Evolutionary conservation across 2,113 vertebrate genomes (phyloP).

Genomic region (Pelmatolapia mariae): DNA sequence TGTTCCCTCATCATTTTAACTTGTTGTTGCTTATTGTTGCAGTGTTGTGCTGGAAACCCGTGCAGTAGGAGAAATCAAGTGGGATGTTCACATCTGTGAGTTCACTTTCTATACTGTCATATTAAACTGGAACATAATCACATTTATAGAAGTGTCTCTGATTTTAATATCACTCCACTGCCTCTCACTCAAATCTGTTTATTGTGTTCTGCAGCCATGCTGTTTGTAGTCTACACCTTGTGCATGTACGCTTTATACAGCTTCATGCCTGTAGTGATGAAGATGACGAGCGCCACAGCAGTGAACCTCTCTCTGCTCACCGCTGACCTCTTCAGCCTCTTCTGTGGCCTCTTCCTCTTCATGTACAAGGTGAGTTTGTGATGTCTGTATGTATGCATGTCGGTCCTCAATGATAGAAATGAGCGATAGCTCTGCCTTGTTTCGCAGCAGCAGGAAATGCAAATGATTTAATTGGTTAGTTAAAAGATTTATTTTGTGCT

Average conservation of each 20-base stretch:
- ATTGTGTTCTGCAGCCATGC: constrained; percentile 64
- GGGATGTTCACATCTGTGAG: constrained; percentile 82
- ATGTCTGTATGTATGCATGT: background rate
- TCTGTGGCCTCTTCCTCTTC: constrained; percentile 91
- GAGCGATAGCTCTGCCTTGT: fast-evolving
- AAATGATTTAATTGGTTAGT: background rate
- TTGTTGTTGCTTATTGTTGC: background rate
- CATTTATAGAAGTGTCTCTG: fast-evolving
- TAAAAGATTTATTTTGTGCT: background rate
- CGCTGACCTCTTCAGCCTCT: constrained; percentile 93
- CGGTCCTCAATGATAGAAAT: background rate
- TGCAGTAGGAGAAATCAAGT: constrained; percentile 71
- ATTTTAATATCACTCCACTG: fast-evolving
- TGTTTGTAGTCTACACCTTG: constrained; percentile 80
- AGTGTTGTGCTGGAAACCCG: constrained; percentile 81
- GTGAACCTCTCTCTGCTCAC: constrained; percentile 95
- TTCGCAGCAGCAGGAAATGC: background rate
- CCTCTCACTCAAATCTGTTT: background rate
- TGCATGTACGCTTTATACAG: constrained; percentile 94
- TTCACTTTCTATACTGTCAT: background rate
- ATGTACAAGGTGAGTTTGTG: constrained; percentile 74
- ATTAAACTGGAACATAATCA: background rate
- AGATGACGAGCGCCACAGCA: constrained; percentile 85
- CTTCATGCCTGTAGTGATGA: constrained; percentile 90
- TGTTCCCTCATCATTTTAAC: background rate